phyloP scores from a whole-genome alignment of 2,113 vertebrate species.

The Tricholaema leucomelas region DNA sequence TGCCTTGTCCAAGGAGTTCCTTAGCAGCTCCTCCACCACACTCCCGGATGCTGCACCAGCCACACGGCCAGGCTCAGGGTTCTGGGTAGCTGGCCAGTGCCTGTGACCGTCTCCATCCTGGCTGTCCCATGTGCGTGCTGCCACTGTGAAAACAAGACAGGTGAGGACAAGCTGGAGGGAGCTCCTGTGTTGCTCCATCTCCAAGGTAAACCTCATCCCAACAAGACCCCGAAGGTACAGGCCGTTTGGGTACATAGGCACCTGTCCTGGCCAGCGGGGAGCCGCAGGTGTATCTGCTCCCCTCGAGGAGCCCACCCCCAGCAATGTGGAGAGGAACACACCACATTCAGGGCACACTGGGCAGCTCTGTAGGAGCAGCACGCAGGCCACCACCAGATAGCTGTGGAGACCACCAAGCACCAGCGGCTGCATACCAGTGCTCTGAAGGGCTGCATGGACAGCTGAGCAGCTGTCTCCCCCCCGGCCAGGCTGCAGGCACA shows the following conservation, averaged over 20 bases:
- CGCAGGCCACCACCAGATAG: neutral
- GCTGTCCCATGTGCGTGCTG: slow-evolving; percentile 50
- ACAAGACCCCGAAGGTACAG: neutral
- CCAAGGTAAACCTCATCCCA: neutral
- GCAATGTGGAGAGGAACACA: neutral
- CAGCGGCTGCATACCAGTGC: neutral
- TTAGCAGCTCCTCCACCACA: slow-evolving; percentile 85
- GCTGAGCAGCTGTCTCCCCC: fast-evolving
- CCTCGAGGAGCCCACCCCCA: neutral
- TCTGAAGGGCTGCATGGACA: neutral
- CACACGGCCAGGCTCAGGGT: neutral
- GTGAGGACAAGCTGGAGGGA: neutral
- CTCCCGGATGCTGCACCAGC: slow-evolving; percentile 27
- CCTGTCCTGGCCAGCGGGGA: neutral
- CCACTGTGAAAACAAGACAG: neutral
- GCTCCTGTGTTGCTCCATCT: neutral
- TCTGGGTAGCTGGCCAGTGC: neutral
- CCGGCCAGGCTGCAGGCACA: neutral
- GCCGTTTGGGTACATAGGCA: neutral
- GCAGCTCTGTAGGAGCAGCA: too few species aligned
- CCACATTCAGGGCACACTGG: neutral
- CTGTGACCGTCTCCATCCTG: slow-evolving; percentile 60
- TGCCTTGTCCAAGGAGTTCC: slow-evolving; percentile 83
- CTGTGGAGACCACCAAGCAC: neutral
- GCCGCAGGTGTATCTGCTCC: neutral